phyloP scores from a whole-genome alignment of 2,113 vertebrate species.

The Oncorhynchus keta region DNA sequence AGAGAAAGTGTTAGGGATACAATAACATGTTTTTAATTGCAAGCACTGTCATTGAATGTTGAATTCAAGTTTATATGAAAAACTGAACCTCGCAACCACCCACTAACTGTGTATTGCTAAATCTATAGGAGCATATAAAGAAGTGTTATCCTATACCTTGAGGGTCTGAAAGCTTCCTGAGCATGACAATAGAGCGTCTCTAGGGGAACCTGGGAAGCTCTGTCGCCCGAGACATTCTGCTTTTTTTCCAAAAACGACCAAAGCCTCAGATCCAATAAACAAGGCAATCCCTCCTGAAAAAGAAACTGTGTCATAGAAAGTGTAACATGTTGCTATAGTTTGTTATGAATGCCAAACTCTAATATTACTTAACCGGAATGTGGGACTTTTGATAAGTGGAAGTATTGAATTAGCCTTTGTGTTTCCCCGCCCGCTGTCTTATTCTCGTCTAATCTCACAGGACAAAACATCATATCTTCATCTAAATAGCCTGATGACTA shows the following conservation, averaged over 20 bases:
- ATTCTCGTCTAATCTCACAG: conserved; percentile 17
- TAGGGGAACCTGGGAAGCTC: conserved; percentile 71
- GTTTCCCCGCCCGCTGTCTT: conserved; percentile 7
- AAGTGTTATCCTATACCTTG: conserved; percentile 70
- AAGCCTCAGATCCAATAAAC: conserved; percentile 64
- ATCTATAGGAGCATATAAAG: conserved; percentile 72
- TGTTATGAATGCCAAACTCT: conserved; percentile 30
- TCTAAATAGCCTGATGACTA: not conserved
- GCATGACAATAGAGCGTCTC: conserved; percentile 65
- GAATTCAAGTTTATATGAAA: not conserved
- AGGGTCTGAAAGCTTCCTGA: conserved; percentile 66
- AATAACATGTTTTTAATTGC: too few species aligned
- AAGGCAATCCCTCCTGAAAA: conserved; percentile 59
- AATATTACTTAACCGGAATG: conserved; percentile 66
- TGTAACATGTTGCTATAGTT: conserved; percentile 54
- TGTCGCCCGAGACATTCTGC: conserved; percentile 66
- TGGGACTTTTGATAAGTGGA: conserved; percentile 34
- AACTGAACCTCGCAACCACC: not conserved
- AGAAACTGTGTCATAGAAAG: conserved; percentile 62
- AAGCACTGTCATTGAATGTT: not conserved
- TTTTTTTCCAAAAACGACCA: conserved; percentile 51
- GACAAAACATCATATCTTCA: not conserved
- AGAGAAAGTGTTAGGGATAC: not conserved
- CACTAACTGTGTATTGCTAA: conserved; percentile 25
- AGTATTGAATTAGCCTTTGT: conserved; percentile 32